These are phyloP conservation scores for Pristionchus exspectatus DNA, from an alignment of 2,888 invertebrate species.

Conservation along the genomic window DNA sequence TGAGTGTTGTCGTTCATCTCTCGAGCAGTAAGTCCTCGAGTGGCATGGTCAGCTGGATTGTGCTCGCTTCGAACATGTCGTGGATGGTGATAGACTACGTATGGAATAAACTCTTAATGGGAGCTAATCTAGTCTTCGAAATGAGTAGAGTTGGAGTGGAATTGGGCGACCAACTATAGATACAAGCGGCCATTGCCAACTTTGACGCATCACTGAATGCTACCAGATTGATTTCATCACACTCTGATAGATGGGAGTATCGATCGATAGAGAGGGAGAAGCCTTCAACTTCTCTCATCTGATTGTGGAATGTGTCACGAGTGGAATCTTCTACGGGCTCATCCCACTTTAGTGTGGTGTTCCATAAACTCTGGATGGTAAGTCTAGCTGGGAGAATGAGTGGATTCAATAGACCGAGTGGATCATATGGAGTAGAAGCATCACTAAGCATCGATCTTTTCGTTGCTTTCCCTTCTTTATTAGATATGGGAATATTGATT, in stretches of 20 bases:
- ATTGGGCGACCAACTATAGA: not conserved
- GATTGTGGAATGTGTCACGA: not conserved
- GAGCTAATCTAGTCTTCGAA: constrained; percentile 4
- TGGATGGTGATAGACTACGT: not conserved
- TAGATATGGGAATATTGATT: not conserved
- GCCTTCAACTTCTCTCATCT: not conserved
- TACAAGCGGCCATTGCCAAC: not conserved
- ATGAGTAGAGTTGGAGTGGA: not conserved
- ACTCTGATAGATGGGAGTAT: not conserved
- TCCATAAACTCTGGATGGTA: not conserved
- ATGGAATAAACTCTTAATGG: not conserved
- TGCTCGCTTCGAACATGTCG: not conserved
- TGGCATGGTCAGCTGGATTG: constrained; percentile 31
- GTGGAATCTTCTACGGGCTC: not conserved
- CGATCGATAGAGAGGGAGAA: not conserved
- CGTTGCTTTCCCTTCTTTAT: not conserved
- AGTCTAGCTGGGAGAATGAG: not conserved
- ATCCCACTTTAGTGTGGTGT: not conserved
- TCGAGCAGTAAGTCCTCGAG: not conserved
- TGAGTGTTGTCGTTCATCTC: constrained; percentile 13
- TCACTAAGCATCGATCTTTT: not conserved
- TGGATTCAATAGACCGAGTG: not conserved
- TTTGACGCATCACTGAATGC: not conserved
- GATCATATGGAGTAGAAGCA: not conserved
- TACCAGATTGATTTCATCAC: not conserved